phyloP scores from a whole-genome alignment of 2,113 vertebrate species.

The Tragelaphus buxtoni region DNA sequence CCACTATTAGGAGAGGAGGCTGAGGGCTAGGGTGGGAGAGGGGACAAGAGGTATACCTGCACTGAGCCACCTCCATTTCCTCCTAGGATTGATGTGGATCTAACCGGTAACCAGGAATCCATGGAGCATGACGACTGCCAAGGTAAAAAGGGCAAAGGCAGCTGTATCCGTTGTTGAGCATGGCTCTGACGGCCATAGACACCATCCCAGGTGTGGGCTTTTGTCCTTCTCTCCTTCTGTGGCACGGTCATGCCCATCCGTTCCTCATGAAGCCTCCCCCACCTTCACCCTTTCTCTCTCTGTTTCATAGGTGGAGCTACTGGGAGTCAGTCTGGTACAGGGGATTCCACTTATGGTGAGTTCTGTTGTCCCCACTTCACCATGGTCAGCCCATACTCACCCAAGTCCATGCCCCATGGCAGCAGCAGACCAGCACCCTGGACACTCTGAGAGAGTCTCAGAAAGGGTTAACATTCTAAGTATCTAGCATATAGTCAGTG shows the following conservation, averaged over 20 bases:
- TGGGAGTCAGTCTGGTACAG: conserved; percentile 62
- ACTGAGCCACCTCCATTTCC: background rate
- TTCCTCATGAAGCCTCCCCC: background rate
- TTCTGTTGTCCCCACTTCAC: background rate
- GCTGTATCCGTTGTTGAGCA: background rate
- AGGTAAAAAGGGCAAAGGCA: conserved; percentile 76
- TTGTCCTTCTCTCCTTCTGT: background rate
- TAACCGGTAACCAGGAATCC: conserved; percentile 80
- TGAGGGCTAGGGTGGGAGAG: background rate
- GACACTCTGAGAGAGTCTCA: background rate
- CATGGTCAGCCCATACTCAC: background rate
- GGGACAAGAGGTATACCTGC: background rate
- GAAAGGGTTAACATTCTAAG: background rate
- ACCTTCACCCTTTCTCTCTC: background rate
- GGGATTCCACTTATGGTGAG: conserved; percentile 74
- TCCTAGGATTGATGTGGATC: conserved; percentile 84
- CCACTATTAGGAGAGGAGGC: background rate
- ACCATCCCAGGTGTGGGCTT: background rate
- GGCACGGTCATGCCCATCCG: background rate
- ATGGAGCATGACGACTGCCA: conserved; percentile 83
- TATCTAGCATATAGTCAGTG: background rate
- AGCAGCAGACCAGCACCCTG: background rate
- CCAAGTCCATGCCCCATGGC: background rate
- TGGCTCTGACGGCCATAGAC: background rate
- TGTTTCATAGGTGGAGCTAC: conserved; percentile 54